Evolutionary conservation across 2,888 invertebrate genomes (phyloP).

Genomic region (Hydroisotoma schaefferi): DNA sequence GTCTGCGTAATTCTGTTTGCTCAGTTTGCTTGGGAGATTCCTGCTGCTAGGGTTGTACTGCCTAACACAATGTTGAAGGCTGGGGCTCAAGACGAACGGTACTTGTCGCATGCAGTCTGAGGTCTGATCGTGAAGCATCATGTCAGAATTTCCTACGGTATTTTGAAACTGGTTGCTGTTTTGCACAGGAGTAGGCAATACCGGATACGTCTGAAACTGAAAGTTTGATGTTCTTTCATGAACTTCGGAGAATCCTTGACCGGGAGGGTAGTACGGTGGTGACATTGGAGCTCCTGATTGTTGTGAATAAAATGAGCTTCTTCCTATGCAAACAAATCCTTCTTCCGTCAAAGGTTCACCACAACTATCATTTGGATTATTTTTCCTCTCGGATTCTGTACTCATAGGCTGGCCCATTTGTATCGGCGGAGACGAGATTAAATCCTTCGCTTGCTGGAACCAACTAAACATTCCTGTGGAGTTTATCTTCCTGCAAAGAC

Average conservation of each 20-base stretch:
- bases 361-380: constrained; percentile 14
- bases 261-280: constrained; percentile 9
- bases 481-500: too few species aligned
- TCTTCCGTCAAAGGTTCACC: constrained; percentile 41
- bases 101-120: constrained; percentile 22
- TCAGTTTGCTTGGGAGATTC: not conserved
- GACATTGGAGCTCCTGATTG: not conserved
- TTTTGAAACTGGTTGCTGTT: not conserved
- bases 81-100: constrained; percentile 29
- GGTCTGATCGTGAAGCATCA: not conserved
- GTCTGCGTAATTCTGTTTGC: constrained; percentile 4
- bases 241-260: not conserved
- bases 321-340: constrained; percentile 42
- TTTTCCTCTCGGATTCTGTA: constrained; percentile 19
- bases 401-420: constrained; percentile 34
- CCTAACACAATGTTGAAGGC: constrained; percentile 4
- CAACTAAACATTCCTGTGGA: constrained; percentile 30
- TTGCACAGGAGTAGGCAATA: constrained; percentile 7
- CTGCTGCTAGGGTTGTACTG: constrained; percentile 1
- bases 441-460: constrained; percentile 30
- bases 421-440: constrained; percentile 27
- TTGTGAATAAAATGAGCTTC: constrained; percentile 37
- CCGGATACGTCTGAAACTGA: constrained; percentile 22
- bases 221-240: too few species aligned
- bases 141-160: not conserved